Conservation (phyloP, 2,888 invertebrate species). For the Aleiodes leptofemur region DNA sequence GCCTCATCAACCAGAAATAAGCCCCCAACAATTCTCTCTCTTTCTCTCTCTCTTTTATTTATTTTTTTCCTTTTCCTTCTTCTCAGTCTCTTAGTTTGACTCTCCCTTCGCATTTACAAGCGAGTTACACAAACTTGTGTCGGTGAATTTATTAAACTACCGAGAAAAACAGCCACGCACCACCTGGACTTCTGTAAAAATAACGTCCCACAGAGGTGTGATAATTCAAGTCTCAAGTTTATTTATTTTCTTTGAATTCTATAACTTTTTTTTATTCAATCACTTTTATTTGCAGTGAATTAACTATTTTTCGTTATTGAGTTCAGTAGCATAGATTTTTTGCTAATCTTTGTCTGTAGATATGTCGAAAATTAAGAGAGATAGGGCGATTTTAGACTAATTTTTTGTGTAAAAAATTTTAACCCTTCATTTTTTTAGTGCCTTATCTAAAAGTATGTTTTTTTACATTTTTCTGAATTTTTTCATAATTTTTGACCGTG, state of each 20-base stretch:
- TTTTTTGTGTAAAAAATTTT: too few relatives aligned
- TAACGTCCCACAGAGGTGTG: slow-evolving; percentile 10
- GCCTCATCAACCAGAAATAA: slow-evolving; percentile 32
- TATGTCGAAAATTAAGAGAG: too few relatives aligned
- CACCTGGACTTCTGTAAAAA: slow-evolving; percentile 24
- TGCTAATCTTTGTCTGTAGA: too few relatives aligned
- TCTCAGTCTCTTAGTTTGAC: slow-evolving; percentile 13
- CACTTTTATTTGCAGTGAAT: neutral
- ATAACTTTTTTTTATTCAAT: neutral
- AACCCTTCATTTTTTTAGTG: too few relatives aligned
- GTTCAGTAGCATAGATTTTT: too few relatives aligned
- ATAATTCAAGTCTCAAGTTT: slow-evolving; percentile 18
- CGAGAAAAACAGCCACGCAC: slow-evolving; percentile 35
- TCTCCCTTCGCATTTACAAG: slow-evolving; percentile 11
- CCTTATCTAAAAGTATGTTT: too few relatives aligned
- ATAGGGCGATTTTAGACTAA: too few relatives aligned
- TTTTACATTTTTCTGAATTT: too few relatives aligned
- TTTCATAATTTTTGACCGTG: too few relatives aligned
- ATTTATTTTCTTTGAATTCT: neutral
- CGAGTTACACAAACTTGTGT: slow-evolving; percentile 24
- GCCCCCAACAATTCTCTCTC: slow-evolving; percentile 2
- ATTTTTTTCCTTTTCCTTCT: slow-evolving; percentile 24
- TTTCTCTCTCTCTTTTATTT: neutral
- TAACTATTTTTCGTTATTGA: too few relatives aligned
- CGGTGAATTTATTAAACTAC: slow-evolving; percentile 21